These are phyloP conservation scores for Anadara kagoshimensis DNA, from an alignment of 1,140 invertebrate genomes.

Conservation along the genomic window DNA sequence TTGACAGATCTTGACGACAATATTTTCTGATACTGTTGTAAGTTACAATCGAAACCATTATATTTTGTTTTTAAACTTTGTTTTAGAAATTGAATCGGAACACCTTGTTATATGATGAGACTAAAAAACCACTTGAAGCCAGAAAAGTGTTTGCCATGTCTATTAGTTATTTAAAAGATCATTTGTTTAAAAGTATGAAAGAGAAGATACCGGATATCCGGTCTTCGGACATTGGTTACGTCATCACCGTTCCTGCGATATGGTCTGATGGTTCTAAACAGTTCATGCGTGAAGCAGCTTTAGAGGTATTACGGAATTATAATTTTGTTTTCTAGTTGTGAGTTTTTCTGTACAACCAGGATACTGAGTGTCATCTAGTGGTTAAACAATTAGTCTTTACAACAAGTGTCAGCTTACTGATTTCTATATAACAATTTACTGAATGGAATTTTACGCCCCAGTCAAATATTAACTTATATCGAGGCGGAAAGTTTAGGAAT, in stretches of 20 bases:
- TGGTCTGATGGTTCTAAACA: conserved; percentile 33
- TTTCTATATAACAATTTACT: too few relatives aligned
- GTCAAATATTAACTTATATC: too few relatives aligned
- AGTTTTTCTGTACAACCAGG: neutral
- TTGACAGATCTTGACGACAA: too few relatives aligned
- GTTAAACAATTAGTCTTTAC: too few relatives aligned
- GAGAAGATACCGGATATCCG: conserved; percentile 12
- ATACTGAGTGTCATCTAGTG: neutral
- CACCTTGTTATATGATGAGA: conserved; percentile 4
- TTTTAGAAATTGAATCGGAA: too few relatives aligned
- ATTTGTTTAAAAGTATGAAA: conserved; percentile 6
- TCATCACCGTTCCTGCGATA: conserved; percentile 29
- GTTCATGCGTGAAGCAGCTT: conserved; percentile 27
- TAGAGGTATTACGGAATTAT: neutral
- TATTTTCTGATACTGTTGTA: too few relatives aligned
- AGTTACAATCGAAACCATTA: too few relatives aligned
- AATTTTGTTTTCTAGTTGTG: neutral
- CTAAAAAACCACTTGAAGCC: conserved; percentile 2
- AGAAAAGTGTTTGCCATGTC: conserved; percentile 19
- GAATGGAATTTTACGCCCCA: too few relatives aligned
- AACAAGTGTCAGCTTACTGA: too few relatives aligned
- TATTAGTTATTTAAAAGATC: conserved; percentile 16
- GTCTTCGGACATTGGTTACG: conserved; percentile 18
- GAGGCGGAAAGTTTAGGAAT: too few relatives aligned
- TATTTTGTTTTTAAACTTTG: too few relatives aligned